phyloP scores from a whole-genome alignment of 1,140 invertebrate genomes.

The Ptiloglossa arizonensis region DNA sequence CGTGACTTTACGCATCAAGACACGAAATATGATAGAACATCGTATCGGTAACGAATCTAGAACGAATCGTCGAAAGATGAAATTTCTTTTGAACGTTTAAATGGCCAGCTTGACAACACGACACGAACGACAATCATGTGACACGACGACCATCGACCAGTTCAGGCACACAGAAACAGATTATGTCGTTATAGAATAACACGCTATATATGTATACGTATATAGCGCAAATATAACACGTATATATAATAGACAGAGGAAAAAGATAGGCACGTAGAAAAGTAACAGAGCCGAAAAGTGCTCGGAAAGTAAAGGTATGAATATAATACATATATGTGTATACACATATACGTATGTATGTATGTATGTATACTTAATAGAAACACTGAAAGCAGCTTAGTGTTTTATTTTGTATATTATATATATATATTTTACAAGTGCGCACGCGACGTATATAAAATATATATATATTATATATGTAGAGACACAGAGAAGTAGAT shows the following conservation, averaged over 20 bases:
- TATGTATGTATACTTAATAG: conserved; percentile 75
- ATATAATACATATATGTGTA: conserved; percentile 69
- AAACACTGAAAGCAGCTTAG: conserved; percentile 81
- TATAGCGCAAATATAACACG: conserved; percentile 63
- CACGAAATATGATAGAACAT: conserved; percentile 35
- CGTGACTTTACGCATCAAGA: conserved; percentile 19
- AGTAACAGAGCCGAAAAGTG: conserved; percentile 76
- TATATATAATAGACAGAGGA: conserved; percentile 72
- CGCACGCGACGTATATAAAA: background rate
- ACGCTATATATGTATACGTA: conserved; percentile 49
- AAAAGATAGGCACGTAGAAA: conserved; percentile 75
- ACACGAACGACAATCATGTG: conserved; percentile 83
- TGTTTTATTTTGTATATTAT: conserved; percentile 74
- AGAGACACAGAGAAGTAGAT: conserved; percentile 22
- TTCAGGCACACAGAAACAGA: conserved; percentile 82
- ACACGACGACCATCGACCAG: conserved; percentile 82
- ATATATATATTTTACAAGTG: conserved; percentile 25
- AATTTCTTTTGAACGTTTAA: conserved; percentile 54
- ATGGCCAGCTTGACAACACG: conserved; percentile 83
- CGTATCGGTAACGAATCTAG: background rate
- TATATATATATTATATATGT: conserved; percentile 27
- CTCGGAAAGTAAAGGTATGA: conserved; percentile 72
- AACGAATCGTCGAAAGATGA: conserved; percentile 21
- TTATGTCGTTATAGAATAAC: conserved; percentile 72
- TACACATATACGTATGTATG: conserved; percentile 57